phyloP scores from a whole-genome alignment of 2,113 vertebrate species.

The Neotragus pygmaeus region DNA sequence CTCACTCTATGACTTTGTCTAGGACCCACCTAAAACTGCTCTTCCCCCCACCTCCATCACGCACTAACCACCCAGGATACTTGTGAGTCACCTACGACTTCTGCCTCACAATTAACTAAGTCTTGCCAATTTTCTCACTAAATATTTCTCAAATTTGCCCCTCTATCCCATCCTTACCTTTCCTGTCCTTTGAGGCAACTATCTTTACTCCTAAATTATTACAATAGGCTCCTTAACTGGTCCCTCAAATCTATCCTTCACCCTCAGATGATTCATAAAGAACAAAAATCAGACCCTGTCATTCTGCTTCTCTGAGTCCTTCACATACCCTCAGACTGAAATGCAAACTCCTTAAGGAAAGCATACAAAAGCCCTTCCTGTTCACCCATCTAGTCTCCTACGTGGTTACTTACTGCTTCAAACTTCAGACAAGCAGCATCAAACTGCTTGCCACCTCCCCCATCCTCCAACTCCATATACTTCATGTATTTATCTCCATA shows the following conservation, averaged over 20 bases:
- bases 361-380: not conserved
- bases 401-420: not conserved
- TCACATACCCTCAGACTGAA: not conserved
- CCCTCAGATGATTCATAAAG: not conserved
- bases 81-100: not conserved
- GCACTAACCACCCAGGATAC: not conserved
- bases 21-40: not conserved
- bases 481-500: not conserved
- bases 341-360: not conserved
- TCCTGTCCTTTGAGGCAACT: not conserved
- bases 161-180: not conserved
- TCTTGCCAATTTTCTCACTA: constrained; percentile 3
- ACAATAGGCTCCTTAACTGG: not conserved
- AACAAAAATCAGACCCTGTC: not conserved
- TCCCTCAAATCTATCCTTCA: not conserved
- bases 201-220: not conserved
- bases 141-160: not conserved
- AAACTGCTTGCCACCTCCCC: not conserved
- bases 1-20: not conserved
- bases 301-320: not conserved
- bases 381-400: not conserved
- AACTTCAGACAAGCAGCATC: not conserved
- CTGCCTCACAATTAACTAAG: not conserved
- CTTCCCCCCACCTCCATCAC: not conserved
- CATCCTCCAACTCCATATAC: not conserved